Conservation (phyloP, 2,888 invertebrate species). For the Monochamus alternatus region DNA sequence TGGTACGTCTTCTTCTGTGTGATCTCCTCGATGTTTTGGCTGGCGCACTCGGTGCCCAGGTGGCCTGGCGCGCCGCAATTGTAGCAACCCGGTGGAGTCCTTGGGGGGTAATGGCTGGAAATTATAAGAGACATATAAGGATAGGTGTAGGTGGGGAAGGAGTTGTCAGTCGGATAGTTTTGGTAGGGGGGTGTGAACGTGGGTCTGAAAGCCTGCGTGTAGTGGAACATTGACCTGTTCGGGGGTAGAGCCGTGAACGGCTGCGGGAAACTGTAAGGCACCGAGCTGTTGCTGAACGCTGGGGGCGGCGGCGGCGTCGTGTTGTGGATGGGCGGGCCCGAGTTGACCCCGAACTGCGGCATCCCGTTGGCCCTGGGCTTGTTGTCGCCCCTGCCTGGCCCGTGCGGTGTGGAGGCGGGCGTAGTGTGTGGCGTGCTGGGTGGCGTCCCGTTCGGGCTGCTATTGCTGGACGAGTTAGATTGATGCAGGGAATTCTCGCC, state of each 20-base stretch:
- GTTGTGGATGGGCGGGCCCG: conserved; percentile 61
- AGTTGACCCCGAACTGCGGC: conserved; percentile 61
- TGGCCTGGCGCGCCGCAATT: conserved; percentile 93
- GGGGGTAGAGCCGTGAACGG: conserved; percentile 52
- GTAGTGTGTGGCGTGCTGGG: conserved; percentile 68
- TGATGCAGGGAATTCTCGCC: conserved; percentile 72
- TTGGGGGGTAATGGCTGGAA: conserved; percentile 70
- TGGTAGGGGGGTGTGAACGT: conserved; percentile 67
- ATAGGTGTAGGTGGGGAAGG: conserved; percentile 60
- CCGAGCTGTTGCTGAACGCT: conserved; percentile 70
- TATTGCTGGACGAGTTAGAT: conserved; percentile 73
- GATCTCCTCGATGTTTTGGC: conserved; percentile 94
- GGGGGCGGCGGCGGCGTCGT: conserved; percentile 65
- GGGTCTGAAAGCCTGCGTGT: conserved; percentile 64
- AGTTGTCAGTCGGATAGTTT: conserved; percentile 53
- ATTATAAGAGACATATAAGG: conserved; percentile 65
- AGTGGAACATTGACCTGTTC: conserved; percentile 62
- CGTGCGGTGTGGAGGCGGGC: conserved; percentile 49
- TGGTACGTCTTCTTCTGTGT: conserved; percentile 82
- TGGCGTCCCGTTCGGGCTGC: conserved; percentile 76
- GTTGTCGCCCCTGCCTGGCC: conserved; percentile 50
- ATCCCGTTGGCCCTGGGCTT: conserved; percentile 61
- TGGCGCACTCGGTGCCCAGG: conserved; percentile 89
- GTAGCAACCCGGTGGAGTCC: conserved; percentile 84
- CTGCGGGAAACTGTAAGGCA: conserved; percentile 73